phyloP scores from a whole-genome alignment of 2,113 vertebrate species.

The Cacatua alba region DNA sequence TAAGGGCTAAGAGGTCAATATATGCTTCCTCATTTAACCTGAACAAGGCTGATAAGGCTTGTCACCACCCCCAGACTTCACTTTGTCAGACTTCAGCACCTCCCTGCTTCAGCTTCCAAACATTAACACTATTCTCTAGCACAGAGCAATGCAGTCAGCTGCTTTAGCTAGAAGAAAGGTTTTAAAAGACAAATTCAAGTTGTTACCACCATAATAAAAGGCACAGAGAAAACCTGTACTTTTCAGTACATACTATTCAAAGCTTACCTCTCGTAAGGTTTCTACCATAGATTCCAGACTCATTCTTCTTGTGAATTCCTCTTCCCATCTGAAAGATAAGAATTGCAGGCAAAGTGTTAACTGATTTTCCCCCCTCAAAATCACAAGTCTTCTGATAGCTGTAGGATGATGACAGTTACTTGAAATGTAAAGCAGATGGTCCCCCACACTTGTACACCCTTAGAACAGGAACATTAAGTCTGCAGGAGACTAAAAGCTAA shows the following conservation, averaged over 20 bases:
- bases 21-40: not conserved
- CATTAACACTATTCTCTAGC: not conserved
- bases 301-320: conserved; percentile 88
- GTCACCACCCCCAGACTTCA: not conserved
- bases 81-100: not conserved
- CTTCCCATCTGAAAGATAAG: conserved; percentile 91
- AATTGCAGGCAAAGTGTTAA: conserved; percentile 46
- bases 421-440: conserved; percentile 14
- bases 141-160: not conserved
- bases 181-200: not conserved
- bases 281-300: conserved; percentile 90
- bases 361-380: accelerated
- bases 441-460: not conserved
- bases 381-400: not conserved
- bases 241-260: accelerated
- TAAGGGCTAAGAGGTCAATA: not conserved
- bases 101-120: not conserved
- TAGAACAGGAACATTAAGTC: not conserved
- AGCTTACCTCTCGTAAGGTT: conserved; percentile 87
- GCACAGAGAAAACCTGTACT: not conserved
- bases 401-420: not conserved
- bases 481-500: not conserved
- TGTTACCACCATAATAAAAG: not conserved
- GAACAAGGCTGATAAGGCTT: not conserved
- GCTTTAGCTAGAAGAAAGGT: not conserved